Evolutionary conservation across 2,113 vertebrate species (phyloP).

Genomic region (Diphyllodes magnificus): DNA sequence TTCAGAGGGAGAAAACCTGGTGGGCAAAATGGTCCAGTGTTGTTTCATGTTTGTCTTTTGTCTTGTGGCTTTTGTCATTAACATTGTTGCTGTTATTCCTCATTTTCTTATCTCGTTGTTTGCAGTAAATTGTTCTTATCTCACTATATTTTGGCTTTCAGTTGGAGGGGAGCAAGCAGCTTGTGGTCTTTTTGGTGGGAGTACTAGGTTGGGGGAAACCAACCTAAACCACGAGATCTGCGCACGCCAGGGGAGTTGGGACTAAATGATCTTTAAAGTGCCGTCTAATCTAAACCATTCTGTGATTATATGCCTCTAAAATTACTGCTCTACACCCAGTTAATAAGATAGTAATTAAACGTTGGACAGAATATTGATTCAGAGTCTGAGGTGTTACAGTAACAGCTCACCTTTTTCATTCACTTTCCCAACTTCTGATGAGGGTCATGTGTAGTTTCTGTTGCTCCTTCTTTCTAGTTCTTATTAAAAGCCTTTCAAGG

Average conservation of each 20-base stretch:
- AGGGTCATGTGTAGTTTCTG: rapidly evolving
- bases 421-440: not conserved
- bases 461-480: not conserved
- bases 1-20: not conserved
- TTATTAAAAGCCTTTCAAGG: not conserved
- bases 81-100: not conserved
- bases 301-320: not conserved
- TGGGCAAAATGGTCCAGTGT: rapidly evolving
- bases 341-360: not conserved
- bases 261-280: not conserved
- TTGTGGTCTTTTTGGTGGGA: not conserved
- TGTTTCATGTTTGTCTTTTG: not conserved
- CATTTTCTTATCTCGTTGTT: not conserved
- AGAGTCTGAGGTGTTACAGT: not conserved
- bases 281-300: not conserved
- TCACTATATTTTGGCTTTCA: not conserved
- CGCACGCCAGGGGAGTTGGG: rapidly evolving
- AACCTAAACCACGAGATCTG: not conserved
- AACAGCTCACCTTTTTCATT: not conserved
- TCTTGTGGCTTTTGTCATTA: not conserved
- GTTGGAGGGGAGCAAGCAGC: not conserved
- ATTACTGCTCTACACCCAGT: not conserved
- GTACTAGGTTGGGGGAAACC: not conserved
- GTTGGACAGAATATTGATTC: not conserved
- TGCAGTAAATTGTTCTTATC: not conserved